Percentiles rank a stretch among this genome's conserved stretches.
phyloP scores from a whole-genome alignment of 1,140 invertebrate species.

The Planococcus citri region DNA sequence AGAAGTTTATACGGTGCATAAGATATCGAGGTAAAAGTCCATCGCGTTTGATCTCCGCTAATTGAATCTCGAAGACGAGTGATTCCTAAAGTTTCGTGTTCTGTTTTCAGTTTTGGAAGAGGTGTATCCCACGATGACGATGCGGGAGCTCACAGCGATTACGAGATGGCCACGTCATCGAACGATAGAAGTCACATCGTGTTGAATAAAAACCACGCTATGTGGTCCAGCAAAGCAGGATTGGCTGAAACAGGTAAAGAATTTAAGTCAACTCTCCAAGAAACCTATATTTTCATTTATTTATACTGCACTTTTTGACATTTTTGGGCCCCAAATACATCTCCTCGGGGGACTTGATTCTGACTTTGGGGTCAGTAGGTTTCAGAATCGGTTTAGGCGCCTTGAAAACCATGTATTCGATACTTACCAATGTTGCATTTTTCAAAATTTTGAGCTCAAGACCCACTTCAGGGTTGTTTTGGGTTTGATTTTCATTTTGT shows the following conservation, averaged over 20 bases:
- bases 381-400: too few species aligned
- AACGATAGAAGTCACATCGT: neutral
- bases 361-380: too few species aligned
- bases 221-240: neutral
- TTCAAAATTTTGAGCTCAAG: too few species aligned
- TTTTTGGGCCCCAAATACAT: too few species aligned
- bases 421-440: too few species aligned
- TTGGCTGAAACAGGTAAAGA: neutral
- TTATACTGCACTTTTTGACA: too few species aligned
- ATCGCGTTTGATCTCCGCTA: neutral
- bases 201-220: neutral
- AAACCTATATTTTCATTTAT: too few species aligned
- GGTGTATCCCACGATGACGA: constrained; percentile 23
- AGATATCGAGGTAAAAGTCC: constrained; percentile 22
- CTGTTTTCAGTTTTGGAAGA: constrained; percentile 19
- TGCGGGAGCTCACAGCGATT: constrained; percentile 15
- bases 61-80: neutral
- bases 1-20: constrained; percentile 23
- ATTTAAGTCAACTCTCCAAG: too few species aligned
- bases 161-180: neutral
- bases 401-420: too few species aligned
- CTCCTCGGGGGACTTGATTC: too few species aligned
- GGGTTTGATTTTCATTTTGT: too few species aligned
- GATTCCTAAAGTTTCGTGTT: neutral
- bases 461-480: too few species aligned